Base-by-base conservation (phyloP, 2,888 invertebrate genomes). In the Geophilus truncorum region DNA sequence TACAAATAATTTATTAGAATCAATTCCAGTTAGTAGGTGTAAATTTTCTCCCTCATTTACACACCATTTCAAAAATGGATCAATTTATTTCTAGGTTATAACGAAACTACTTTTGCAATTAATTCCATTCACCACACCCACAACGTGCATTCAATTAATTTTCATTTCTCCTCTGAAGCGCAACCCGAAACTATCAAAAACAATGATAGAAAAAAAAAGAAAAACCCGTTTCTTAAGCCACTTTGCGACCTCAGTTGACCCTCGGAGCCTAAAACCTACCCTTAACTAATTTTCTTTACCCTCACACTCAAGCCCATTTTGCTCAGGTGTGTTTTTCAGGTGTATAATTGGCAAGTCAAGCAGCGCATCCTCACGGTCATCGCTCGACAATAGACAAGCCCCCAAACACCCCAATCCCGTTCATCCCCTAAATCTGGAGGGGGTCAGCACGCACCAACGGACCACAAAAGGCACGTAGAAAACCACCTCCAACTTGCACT, bases 311-410 rank as follows among this genome's bases (percentile, higher is more conserved):
- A 62, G 23, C 57, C 57, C 57, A 62, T 62, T 23, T 4, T 62
- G 7, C 57, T 23, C 57, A 21, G 23, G 40, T 40, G 40, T 7
- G 40, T 40, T 40, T 23, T 23, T 62, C 57, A 62, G 57, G 57
- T 62, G 57, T 62, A 62, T 62, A 62, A 62, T 62, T 62, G 57
- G 23, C 57, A 62, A 62, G 57, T 62, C 57, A 62, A 62, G 57
- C 57, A 62, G 57, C 57, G 57, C 57, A 62, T 62, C 57, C 57
- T 62, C 57, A 62, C 57, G 57, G 57, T 62, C 57, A 62, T 62
- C 57, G 57, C 21, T 62, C 57, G 57, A 62, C 57, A 62, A 62
- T 62, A 23, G 57, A 62, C 57, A 62, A 62, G 57, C 57, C 57
- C 57, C 57, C 57, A 62, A 62, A 62, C 57, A 62, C 57, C 57